Conservation (phyloP, 2,888 invertebrate genomes). For the Leptinotarsa rubiginosa region DNA sequence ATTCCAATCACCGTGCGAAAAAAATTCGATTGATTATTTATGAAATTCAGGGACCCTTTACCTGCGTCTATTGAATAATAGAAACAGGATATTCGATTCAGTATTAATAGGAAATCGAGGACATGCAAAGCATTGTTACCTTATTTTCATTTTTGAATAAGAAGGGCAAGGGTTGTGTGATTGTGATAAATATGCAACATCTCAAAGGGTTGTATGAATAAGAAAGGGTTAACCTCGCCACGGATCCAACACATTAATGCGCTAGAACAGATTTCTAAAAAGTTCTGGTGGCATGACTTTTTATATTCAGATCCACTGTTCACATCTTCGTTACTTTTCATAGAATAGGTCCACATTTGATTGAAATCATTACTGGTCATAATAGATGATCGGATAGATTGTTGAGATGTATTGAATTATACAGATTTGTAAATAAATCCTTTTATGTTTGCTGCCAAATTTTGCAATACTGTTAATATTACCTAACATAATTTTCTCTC, state of each 20-base stretch:
- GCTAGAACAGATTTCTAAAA: not conserved
- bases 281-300: not conserved
- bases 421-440: too few species aligned
- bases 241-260: not conserved
- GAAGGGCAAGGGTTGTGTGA: constrained; percentile 22
- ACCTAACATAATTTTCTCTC: too few species aligned
- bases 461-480: too few species aligned
- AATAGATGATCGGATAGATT: too few species aligned
- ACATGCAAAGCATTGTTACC: constrained; percentile 23
- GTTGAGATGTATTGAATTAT: too few species aligned
- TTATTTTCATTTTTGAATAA: constrained; percentile 18
- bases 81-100: constrained; percentile 11
- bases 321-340: too few species aligned
- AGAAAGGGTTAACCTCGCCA: constrained; percentile 12
- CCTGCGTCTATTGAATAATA: constrained; percentile 22
- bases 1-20: constrained; percentile 28
- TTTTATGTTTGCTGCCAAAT: too few species aligned
- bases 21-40: constrained; percentile 28
- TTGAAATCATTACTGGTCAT: too few species aligned
- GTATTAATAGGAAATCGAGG: constrained; percentile 21
- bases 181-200: constrained; percentile 24
- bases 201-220: constrained; percentile 18
- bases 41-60: constrained; percentile 13
- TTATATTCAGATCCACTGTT: too few species aligned
- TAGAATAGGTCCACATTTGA: too few species aligned